A percentile compares a stretch with the other conserved stretches of the same genome.
Conservation (phyloP, 2,797 vertebrate species). For the Champsocephalus esox region DNA sequence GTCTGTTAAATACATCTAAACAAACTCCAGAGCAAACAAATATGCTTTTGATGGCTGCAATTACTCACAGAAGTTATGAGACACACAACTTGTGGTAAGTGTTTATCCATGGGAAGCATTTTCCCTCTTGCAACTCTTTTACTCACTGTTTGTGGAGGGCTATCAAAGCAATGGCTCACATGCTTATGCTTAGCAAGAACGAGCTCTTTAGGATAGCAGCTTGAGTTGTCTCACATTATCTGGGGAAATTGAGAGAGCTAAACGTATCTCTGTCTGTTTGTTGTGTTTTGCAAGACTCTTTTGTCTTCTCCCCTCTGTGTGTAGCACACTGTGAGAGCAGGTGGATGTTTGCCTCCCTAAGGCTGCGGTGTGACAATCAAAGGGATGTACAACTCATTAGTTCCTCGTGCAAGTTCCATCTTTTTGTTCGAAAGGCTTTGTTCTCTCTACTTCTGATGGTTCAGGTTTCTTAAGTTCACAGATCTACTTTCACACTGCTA, state of each 20-base stretch:
- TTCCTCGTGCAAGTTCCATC: conserved; percentile 15
- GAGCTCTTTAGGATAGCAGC: conserved; percentile 36
- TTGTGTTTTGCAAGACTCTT: conserved; percentile 11
- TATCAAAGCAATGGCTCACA: conserved; percentile 63
- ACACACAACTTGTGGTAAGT: conserved; percentile 49
- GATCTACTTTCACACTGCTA: conserved; percentile 5
- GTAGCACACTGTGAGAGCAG: conserved; percentile 26
- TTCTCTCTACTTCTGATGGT: conserved; percentile 21
- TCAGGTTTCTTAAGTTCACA: conserved; percentile 39
- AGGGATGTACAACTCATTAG: conserved; percentile 39
- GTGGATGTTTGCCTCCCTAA: conserved; percentile 33
- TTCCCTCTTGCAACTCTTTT: conserved; percentile 48
- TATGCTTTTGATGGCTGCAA: conserved; percentile 37
- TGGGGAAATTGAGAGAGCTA: conserved; percentile 29
- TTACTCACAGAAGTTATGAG: conserved; percentile 55
- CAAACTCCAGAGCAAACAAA: conserved; percentile 34
- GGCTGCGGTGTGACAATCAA: conserved; percentile 43
- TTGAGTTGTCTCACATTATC: conserved; percentile 49
- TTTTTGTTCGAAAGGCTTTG: conserved; percentile 25
- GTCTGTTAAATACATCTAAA: conserved; percentile 54
- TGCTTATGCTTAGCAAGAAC: conserved; percentile 64
- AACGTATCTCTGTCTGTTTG: conserved; percentile 29
- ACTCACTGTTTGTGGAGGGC: conserved; percentile 56
- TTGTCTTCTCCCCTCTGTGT: not conserved
- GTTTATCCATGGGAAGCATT: conserved; percentile 65